Evolutionary conservation across 1,140 invertebrate species (phyloP).

Genomic region (Eumaeus atala): DNA sequence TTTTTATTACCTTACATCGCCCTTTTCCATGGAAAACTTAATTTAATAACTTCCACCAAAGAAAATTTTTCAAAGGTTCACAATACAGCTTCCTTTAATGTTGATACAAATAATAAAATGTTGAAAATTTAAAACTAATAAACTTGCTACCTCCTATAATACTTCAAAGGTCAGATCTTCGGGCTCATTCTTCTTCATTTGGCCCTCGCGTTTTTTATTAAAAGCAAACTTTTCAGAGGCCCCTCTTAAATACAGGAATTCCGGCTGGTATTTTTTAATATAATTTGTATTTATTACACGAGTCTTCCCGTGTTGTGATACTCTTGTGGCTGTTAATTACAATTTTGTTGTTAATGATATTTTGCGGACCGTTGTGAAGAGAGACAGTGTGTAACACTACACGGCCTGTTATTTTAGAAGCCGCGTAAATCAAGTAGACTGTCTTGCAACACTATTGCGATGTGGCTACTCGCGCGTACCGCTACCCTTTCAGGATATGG

Average conservation of each 20-base stretch:
- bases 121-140: background rate
- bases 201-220: conserved; percentile 2
- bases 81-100: background rate
- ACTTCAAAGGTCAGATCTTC: background rate
- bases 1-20: no score
- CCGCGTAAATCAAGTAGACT: no score
- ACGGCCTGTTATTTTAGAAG: no score
- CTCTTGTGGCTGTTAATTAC: background rate
- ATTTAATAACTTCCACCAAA: background rate
- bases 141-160: background rate
- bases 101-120: background rate
- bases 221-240: conserved; percentile 1
- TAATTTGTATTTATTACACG: background rate
- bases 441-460: no score
- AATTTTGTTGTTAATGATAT: conserved; percentile 8
- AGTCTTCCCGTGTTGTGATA: conserved; percentile 10
- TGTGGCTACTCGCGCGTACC: no score
- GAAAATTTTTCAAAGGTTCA: background rate
- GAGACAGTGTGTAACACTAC: no score
- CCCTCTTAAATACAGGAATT: background rate
- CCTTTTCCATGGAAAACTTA: no score
- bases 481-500: no score
- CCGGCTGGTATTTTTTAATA: background rate
- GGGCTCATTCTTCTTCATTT: background rate
- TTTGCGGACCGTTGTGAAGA: no score